These are phyloP conservation scores for Naja naja DNA, from an alignment of 2,113 vertebrate genomes.

Conservation along the genomic window DNA sequence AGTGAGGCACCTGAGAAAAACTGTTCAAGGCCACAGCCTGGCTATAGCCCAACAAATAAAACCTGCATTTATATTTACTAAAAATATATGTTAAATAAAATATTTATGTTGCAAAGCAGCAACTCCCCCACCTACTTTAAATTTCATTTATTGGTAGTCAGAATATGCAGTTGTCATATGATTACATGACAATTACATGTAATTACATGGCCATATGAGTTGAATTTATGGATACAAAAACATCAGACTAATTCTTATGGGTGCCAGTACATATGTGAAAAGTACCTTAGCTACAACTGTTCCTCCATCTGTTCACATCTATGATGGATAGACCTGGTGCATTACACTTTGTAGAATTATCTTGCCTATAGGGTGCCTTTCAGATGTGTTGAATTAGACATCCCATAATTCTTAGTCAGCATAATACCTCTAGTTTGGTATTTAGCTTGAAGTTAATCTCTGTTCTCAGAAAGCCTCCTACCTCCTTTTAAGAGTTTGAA, in stretches of 20 bases:
- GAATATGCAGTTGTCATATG: neutral
- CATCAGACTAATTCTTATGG: neutral
- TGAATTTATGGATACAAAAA: neutral
- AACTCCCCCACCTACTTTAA: neutral
- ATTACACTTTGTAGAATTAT: neutral
- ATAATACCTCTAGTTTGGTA: neutral
- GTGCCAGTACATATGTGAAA: neutral
- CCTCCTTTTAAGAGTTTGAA: neutral
- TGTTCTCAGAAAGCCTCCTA: neutral
- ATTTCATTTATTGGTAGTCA: neutral
- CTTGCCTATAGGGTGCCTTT: neutral
- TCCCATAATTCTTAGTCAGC: neutral
- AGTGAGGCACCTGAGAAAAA: conserved; percentile 24
- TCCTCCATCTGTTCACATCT: neutral
- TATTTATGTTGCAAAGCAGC: neutral
- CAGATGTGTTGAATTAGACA: neutral
- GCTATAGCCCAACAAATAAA: conserved; percentile 23
- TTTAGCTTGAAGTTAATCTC: neutral
- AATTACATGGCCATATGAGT: neutral
- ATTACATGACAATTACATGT: neutral
- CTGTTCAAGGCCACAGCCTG: conserved; percentile 15
- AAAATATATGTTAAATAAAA: neutral
- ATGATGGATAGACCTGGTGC: neutral
- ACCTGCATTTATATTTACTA: neutral
- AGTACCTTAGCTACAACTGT: neutral